Conservation (phyloP, 2,113 vertebrate species). For the Alces alces region DNA sequence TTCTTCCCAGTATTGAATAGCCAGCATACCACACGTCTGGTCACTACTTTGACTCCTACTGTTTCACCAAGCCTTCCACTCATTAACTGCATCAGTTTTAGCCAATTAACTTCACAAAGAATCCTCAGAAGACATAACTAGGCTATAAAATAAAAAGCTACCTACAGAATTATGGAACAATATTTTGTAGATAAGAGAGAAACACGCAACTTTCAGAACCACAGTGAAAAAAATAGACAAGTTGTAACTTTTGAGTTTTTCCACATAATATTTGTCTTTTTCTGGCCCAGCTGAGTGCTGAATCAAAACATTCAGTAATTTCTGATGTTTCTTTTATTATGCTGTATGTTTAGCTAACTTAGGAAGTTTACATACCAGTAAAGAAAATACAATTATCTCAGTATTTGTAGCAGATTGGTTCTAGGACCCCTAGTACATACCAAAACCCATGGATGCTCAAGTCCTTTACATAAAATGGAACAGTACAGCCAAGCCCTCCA, state of each 20-base stretch:
- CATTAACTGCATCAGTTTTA: neutral
- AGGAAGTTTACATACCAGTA: neutral
- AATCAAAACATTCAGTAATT: neutral
- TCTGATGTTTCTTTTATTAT: neutral
- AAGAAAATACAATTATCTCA: neutral
- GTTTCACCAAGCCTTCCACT: neutral
- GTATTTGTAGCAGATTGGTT: neutral
- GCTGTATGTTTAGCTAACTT: neutral
- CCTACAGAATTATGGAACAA: neutral
- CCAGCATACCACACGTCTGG: neutral
- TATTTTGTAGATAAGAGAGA: neutral
- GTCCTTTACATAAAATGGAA: neutral
- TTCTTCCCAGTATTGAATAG: neutral
- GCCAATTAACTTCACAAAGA: neutral
- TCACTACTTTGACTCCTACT: neutral
- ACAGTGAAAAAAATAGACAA: neutral
- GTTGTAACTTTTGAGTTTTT: neutral
- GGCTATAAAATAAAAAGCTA: constrained; percentile 1
- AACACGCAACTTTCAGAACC: neutral
- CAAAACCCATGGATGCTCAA: neutral
- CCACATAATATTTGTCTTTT: neutral
- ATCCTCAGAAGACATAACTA: neutral
- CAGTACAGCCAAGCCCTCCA: neutral
- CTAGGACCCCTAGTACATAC: neutral
- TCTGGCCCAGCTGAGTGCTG: neutral